These are phyloP conservation scores for Microctonus brassicae DNA, from an alignment of 2,888 invertebrate genomes.

Conservation along the genomic window DNA sequence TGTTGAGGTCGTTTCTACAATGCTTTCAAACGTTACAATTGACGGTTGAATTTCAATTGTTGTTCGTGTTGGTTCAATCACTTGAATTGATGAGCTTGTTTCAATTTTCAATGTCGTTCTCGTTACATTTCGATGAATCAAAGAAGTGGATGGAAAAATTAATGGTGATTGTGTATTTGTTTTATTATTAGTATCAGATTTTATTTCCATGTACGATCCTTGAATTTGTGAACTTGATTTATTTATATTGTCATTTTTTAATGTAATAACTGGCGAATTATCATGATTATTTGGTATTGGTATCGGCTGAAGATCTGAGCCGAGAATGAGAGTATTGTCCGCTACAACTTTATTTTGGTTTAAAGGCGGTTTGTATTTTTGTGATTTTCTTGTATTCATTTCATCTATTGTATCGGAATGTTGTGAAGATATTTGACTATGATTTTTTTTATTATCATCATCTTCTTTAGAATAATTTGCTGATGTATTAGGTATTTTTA, in stretches of 20 bases:
- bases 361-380: conserved; percentile 56
- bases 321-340: conserved; percentile 58
- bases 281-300: conserved; percentile 50
- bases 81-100: conserved; percentile 63
- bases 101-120: conserved; percentile 61
- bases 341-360: conserved; percentile 55
- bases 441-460: conserved; percentile 45
- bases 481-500: background rate
- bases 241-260: conserved; percentile 33
- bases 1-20: conserved; percentile 26
- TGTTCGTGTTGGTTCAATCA: conserved; percentile 60
- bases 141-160: conserved; percentile 18
- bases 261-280: conserved; percentile 40
- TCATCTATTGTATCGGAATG: conserved; percentile 21
- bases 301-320: conserved; percentile 52
- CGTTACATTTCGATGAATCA: conserved; percentile 41
- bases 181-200: conserved; percentile 24
- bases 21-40: conserved; percentile 42
- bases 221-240: conserved; percentile 36
- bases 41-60: conserved; percentile 51
- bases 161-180: conserved; percentile 15
- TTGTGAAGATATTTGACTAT: conserved; percentile 21
- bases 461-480: conserved; percentile 39
- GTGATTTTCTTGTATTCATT: conserved; percentile 37
- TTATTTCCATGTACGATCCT: conserved; percentile 27